phyloP scores from a whole-genome alignment of 2,113 vertebrate genomes.

The Malurus elegans region DNA sequence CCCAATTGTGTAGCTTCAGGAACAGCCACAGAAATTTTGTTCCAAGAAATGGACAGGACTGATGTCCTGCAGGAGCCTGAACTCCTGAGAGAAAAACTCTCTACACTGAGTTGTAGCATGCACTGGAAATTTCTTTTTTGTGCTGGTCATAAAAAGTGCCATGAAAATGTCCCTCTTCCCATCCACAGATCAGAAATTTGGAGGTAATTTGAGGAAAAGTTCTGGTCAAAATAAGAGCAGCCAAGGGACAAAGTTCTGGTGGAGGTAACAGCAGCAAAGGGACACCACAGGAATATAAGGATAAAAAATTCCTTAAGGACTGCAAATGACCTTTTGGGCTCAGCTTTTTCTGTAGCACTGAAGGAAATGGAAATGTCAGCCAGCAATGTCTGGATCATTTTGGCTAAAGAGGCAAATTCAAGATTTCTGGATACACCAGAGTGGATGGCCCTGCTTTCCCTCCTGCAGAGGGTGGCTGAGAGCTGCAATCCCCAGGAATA shows the following conservation, averaged over 20 bases:
- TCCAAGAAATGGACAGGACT: not conserved
- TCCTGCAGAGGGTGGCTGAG: not conserved
- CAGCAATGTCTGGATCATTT: not conserved
- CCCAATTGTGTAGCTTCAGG: not conserved
- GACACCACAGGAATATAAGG: not conserved
- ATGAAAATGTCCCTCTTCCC: not conserved
- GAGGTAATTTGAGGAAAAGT: not conserved
- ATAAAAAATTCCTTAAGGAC: not conserved
- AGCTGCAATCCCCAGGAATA: conserved; percentile 32
- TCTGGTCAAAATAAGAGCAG: not conserved
- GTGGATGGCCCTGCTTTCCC: not conserved
- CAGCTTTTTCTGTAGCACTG: not conserved
- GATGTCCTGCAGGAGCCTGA: not conserved
- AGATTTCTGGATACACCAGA: not conserved
- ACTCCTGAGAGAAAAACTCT: not conserved
- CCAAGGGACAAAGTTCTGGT: not conserved
- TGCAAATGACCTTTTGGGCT: not conserved
- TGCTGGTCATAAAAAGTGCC: not conserved
- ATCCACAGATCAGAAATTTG: not conserved
- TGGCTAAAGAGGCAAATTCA: not conserved
- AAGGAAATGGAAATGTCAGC: not conserved
- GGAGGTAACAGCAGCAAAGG: not conserved
- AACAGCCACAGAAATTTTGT: not conserved
- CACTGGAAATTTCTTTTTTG: not conserved
- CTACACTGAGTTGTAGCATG: not conserved